Base-by-base conservation (phyloP, 1,140 invertebrate species). In the Cotesia chilonis region DNA sequence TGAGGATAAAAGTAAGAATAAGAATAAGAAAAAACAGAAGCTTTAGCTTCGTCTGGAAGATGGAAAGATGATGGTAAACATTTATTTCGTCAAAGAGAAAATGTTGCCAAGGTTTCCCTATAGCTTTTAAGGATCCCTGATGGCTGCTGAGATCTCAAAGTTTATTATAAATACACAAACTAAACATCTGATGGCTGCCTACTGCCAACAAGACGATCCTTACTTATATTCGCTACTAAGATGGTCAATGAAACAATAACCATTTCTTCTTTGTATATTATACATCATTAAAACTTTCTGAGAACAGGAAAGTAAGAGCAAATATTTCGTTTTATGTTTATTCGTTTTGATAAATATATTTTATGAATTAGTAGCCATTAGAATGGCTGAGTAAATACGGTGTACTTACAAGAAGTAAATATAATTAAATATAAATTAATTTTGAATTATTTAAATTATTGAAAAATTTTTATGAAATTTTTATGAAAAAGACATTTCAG, bases 151-250 rank as follows among this genome's bases (percentile, higher is more conserved):
- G 47, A 52, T 66, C 20, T 38, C 20, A 10, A 37, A 63, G 71
- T 73, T 73, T 73, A 73, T 61, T 73, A 73, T 73, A 63, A 73
- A 66, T 66, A 73, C 66, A 61, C 71, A 63, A n/a, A 14, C 14
- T 54, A 36, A 17, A 63, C 60, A 65, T 36, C 41, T 47, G 41
- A 14, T 14, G 14, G 6, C 14, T 12, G 14, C 17, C 20, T 52
- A 12, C 14, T 36, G 51, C 41, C 47, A 17, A 20, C 20, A 17
- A 51, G 66, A 51, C 52, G 66, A 68, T 54, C 51, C 52, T 68
- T 20, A 51, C n/a, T 37, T 28, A 28, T 28, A 28, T 28, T 28
- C 28, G 28, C 28, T 59, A 20, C 17, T 17, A 28, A 59, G 47
- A 51, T 68, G 41, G 41, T 68, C 66, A 61, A 72, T 72, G 52